Conservation (phyloP, 2,113 vertebrate species). For the Herpetotheres cachinnans region DNA sequence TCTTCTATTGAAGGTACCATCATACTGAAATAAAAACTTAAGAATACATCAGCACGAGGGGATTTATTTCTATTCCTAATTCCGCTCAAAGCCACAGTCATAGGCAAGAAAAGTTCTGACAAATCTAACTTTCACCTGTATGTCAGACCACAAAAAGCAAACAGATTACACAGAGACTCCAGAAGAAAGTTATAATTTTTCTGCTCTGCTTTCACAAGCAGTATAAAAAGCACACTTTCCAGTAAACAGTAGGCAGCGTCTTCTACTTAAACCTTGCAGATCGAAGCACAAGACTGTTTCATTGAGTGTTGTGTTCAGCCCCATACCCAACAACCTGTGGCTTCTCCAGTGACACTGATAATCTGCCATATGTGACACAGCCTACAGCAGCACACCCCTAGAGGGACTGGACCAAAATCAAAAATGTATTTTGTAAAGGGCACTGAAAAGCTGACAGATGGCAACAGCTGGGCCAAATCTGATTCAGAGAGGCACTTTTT, state of each 20-base stretch:
- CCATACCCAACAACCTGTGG: not conserved
- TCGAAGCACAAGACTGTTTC: not conserved
- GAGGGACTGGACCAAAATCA: not conserved
- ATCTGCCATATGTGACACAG: not conserved
- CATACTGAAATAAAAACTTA: not conserved
- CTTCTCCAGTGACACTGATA: not conserved
- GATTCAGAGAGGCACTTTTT: not conserved
- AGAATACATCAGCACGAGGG: not conserved
- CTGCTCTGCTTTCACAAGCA: not conserved
- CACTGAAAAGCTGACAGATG: not conserved
- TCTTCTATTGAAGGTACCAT: not conserved
- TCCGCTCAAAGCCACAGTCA: not conserved
- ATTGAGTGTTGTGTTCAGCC: not conserved
- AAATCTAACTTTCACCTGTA: not conserved
- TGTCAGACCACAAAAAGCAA: not conserved
- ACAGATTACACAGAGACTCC: accelerated
- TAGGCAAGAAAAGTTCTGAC: not conserved
- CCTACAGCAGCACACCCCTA: not conserved
- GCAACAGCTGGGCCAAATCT: not conserved
- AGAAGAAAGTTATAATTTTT: not conserved
- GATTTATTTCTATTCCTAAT: not conserved
- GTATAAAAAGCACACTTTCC: not conserved
- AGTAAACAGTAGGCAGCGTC: not conserved
- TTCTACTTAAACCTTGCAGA: not conserved
- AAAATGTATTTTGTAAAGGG: not conserved